A percentile compares a stretch with the other conserved stretches of the same genome.
These are phyloP conservation scores for Catalaphyllia jardinei DNA, from an alignment of 64 coral and sea anemone species.

Conservation along the genomic window DNA sequence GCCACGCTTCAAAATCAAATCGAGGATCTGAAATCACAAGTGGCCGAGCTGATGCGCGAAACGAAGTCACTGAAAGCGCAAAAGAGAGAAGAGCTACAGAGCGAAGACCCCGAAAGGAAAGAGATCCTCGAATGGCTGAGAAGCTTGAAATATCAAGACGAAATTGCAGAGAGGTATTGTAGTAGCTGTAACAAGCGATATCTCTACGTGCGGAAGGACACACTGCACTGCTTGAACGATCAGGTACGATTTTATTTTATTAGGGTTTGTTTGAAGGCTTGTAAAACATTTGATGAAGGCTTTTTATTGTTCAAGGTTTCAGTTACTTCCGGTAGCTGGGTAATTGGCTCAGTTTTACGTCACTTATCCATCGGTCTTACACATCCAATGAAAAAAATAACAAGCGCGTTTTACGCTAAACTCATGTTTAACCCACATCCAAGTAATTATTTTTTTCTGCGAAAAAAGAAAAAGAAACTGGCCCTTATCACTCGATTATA, in stretches of 20 bases:
- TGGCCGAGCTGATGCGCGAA: constrained; percentile 72
- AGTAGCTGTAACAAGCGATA: constrained; percentile 85
- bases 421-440: no score
- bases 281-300: background rate
- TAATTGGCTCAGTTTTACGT: no score
- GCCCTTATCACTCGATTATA: no score
- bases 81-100: constrained; percentile 45
- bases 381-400: no score
- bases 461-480: no score
- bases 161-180: constrained; percentile 86
- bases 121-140: constrained; percentile 83
- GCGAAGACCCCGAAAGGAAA: constrained; percentile 50
- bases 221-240: constrained; percentile 82
- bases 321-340: no score
- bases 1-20: constrained; percentile 86
- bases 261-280: background rate
- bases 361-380: no score
- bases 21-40: constrained; percentile 73
- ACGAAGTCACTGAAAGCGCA: constrained; percentile 64
- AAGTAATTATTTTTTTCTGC: no score
- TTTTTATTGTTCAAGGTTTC: background rate
- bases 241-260: constrained; percentile 36
- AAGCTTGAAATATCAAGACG: constrained; percentile 90
- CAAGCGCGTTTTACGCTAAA: no score
- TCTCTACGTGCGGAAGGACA: constrained; percentile 81